Percentiles rank a stretch among this genome's conserved stretches.
Conservation (phyloP, 2,888 invertebrate genomes). For the Ectemnius continuus region DNA sequence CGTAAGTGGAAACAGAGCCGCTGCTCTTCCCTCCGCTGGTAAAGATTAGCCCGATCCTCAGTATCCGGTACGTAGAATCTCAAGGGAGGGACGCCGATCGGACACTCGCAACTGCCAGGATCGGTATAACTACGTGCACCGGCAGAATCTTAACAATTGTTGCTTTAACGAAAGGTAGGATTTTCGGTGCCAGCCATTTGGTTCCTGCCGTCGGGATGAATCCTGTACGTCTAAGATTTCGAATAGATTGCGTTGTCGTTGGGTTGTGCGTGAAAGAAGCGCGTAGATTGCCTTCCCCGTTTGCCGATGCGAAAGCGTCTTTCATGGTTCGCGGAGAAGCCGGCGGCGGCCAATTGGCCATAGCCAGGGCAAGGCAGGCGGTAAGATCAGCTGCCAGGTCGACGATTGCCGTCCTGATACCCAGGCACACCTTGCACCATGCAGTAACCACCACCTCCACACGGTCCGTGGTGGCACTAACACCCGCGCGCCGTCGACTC, state of each 20-base stretch:
- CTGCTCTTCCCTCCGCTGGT: slow-evolving; percentile 58
- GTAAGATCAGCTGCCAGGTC: slow-evolving; percentile 60
- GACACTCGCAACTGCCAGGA: too few relatives aligned
- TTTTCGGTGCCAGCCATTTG: too few relatives aligned
- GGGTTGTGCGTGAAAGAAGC: too few relatives aligned
- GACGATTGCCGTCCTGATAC: slow-evolving; percentile 62
- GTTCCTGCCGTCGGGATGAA: too few relatives aligned
- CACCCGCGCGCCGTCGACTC: slow-evolving; percentile 36
- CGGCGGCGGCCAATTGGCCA: slow-evolving; percentile 44
- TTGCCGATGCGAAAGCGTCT: slow-evolving; percentile 22
- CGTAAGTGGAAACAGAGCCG: slow-evolving; percentile 34
- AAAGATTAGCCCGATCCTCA: slow-evolving; percentile 42
- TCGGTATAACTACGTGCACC: too few relatives aligned
- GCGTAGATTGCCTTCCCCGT: slow-evolving; percentile 8
- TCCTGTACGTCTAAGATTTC: too few relatives aligned
- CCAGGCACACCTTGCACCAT: slow-evolving; percentile 54
- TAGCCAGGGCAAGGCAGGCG: slow-evolving; percentile 56
- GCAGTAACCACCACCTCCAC: slow-evolving; percentile 46
- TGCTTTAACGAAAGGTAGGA: too few relatives aligned
- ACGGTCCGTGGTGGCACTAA: slow-evolving; percentile 31
- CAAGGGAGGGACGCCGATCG: too few relatives aligned
- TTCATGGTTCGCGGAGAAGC: slow-evolving; percentile 40
- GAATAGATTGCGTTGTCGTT: too few relatives aligned
- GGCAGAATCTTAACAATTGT: too few relatives aligned
- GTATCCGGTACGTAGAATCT: too few relatives aligned